Evolutionary conservation across 35 echinoderm and acorn worm genomes (phyloP), one percentile per base, ranked within the genome.

Genomic region (Strongylocentrotus purpuratus): DNA sequence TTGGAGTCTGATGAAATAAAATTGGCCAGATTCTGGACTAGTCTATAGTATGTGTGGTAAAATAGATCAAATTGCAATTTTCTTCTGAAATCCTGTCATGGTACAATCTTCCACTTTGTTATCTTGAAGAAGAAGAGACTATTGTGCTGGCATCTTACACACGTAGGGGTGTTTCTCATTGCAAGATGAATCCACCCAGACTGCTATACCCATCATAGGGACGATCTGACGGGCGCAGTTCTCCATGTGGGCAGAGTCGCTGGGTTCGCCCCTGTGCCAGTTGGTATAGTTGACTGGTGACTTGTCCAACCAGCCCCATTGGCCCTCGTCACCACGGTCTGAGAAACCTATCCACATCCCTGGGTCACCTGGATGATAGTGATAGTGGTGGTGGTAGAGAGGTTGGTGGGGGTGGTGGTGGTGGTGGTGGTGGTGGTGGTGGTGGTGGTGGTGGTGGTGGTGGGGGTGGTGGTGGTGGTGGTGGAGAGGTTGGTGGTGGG

Each of bases 321-420:
- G 71, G 10, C 86, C 87, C 59, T 96, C 96, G 31, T 88, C 55
- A 85, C 65, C 70, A 8, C 58, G 71, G 33, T 95, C 95, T 61
- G 95, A 91, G 95, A 95, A 94, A 60, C 97, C 97, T 33, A 98
- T 95, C 97, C 97, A 98, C 87, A 98, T 96, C n/a, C 96, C 97
- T 78, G 94, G 94, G 47, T 98, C 97, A 22, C 96, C 97, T 98
- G 93, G 33, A 33, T 20, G 61, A 33, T n/a, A 8, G 50, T 88
- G 65, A 88, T 47, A 14, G n/a, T 13, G 46, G 94, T 46, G 25
- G 12, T 12, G 33, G 32, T 7, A 92, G 25, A 5, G 46, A 32
- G 45, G 87, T 3, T 18, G 20, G 20, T 32, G 32, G n/a, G 45
- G 32, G 18, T 89, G 87, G 87, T 89, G 33, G 65, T 78, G 87